Conservation (phyloP, 1,140 invertebrate species). For the Hestina assimilis region DNA sequence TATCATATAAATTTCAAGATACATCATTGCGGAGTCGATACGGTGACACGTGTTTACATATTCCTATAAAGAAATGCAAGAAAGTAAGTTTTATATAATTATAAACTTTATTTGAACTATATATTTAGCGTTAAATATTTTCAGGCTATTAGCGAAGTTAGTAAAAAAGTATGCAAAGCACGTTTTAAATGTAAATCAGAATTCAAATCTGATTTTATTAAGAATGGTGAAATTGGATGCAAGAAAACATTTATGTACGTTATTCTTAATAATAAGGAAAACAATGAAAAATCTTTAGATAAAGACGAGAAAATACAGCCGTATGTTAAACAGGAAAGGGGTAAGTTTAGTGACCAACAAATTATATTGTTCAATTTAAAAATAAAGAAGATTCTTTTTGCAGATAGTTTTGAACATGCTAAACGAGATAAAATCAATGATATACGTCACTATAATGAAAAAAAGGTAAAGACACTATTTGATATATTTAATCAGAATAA, state of each 20-base stretch:
- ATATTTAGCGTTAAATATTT: background rate
- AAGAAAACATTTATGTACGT: constrained; percentile 9
- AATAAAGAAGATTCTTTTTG: no score
- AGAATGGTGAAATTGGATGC: constrained; percentile 20
- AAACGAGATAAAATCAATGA: background rate
- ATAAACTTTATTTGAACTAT: no score
- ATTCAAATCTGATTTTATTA: constrained; percentile 21
- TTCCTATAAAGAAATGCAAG: constrained; percentile 44
- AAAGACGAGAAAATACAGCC: background rate
- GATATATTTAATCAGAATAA: no score
- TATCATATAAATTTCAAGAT: background rate
- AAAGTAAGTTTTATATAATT: constrained; percentile 42
- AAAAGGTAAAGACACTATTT: background rate
- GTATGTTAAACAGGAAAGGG: no score
- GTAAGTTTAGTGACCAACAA: background rate
- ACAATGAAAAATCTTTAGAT: background rate
- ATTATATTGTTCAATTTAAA: background rate
- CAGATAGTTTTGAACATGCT: background rate
- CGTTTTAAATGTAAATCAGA: constrained; percentile 29
- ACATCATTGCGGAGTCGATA: constrained; percentile 34
- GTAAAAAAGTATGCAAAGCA: constrained; percentile 26
- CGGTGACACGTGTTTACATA: constrained; percentile 40
- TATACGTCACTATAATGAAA: background rate
- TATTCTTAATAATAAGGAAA: background rate
- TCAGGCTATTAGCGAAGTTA: constrained; percentile 23